phyloP scores from a whole-genome alignment of 2,888 invertebrate species.

The Drosophila anomelani region DNA sequence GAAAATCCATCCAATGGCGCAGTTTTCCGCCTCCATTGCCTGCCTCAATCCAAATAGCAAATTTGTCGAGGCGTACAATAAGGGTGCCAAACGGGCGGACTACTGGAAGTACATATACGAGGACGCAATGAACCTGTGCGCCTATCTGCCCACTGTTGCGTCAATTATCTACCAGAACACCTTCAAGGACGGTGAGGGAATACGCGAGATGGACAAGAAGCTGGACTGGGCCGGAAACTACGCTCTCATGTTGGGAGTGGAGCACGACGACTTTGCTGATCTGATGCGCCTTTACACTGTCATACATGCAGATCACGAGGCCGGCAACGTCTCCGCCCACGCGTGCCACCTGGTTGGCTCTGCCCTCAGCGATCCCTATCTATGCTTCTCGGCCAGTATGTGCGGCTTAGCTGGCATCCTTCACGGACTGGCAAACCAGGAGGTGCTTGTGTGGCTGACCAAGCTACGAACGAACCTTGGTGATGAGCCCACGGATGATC shows the following conservation, averaged over 20 bases:
- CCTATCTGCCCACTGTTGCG: conserved; percentile 91
- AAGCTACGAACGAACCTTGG: conserved; percentile 92
- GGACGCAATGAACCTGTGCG: conserved; percentile 92
- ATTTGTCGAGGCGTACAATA: conserved; percentile 89
- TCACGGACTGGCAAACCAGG: conserved; percentile 94
- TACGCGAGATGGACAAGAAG: conserved; percentile 12
- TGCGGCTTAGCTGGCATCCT: conserved; percentile 93
- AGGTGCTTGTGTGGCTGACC: conserved; percentile 95
- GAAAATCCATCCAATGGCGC: conserved; percentile 91
- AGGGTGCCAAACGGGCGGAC: conserved; percentile 87
- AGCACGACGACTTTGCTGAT: conserved; percentile 83
- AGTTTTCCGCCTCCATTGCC: conserved; percentile 91
- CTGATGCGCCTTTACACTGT: conserved; percentile 89
- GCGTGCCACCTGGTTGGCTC: conserved; percentile 92
- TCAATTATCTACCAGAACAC: conserved; percentile 86
- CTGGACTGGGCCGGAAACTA: conserved; percentile 86
- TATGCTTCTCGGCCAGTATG: conserved; percentile 92
- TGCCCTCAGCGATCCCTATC: conserved; percentile 92
- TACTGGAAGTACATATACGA: conserved; percentile 92
- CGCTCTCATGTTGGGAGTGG: conserved; percentile 86
- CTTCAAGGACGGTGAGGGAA: conserved; percentile 84
- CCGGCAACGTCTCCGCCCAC: conserved; percentile 94
- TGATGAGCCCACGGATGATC: conserved; percentile 92
- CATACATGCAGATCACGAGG: conserved; percentile 92
- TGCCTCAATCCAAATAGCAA: conserved; percentile 91